phyloP scores from a whole-genome alignment of 1,140 invertebrate genomes.

The Papilio polytes region DNA sequence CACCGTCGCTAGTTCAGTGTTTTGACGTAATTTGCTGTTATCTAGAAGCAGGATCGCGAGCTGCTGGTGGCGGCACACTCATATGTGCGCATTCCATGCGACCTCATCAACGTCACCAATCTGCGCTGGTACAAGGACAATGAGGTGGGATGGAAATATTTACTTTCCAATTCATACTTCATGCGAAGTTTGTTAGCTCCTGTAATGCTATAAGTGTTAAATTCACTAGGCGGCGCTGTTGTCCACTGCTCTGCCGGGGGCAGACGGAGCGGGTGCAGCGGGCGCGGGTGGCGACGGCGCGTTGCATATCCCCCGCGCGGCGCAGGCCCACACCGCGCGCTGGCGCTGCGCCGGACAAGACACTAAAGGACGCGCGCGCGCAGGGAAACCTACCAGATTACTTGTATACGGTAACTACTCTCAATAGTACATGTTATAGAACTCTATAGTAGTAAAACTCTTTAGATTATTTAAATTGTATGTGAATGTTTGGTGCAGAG shows the following conservation, averaged over 20 bases:
- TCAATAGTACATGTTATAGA: too few relatives aligned
- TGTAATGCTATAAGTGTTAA: too few relatives aligned
- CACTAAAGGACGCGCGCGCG: constrained; percentile 51
- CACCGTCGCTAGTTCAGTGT: not conserved
- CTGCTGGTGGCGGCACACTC: constrained; percentile 70
- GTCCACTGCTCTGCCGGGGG: constrained; percentile 43
- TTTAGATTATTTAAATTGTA: not conserved
- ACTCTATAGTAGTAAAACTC: too few relatives aligned
- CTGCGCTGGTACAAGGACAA: constrained; percentile 76
- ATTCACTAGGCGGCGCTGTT: not conserved
- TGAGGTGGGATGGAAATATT: constrained; percentile 51
- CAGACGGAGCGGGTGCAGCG: constrained; percentile 54
- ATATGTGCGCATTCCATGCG: constrained; percentile 66
- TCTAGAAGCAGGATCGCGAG: constrained; percentile 61
- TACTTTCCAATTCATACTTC: too few relatives aligned
- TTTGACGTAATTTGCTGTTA: constrained; percentile 44
- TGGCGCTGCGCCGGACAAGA: constrained; percentile 72
- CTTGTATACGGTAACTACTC: constrained; percentile 66
- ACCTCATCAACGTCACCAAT: constrained; percentile 69
- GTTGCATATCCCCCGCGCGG: constrained; percentile 65
- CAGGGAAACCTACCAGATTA: constrained; percentile 63
- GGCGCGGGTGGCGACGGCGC: constrained; percentile 48
- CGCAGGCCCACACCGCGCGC: constrained; percentile 65
- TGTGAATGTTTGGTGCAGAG: constrained; percentile 82
- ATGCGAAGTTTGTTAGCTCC: too few relatives aligned